phyloP scores from a whole-genome alignment of 2,888 invertebrate genomes.

The Subacronicta megacephala region DNA sequence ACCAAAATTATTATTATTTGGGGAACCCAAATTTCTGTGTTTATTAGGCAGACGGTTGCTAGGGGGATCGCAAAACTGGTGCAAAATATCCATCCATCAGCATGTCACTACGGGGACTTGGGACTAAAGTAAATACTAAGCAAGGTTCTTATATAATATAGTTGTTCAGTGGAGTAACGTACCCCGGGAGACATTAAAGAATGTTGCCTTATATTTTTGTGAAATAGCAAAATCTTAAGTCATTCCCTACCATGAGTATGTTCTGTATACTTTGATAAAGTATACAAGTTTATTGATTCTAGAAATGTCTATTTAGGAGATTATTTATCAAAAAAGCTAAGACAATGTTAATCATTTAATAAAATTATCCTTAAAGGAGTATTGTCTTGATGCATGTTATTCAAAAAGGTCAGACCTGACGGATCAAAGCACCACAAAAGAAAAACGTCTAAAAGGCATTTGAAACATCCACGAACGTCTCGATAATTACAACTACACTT shows the following conservation, averaged over 20 bases:
- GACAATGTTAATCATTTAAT: too few relatives aligned
- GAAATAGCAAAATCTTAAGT: conserved; percentile 14
- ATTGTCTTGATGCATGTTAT: too few relatives aligned
- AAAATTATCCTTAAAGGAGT: too few relatives aligned
- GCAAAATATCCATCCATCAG: conserved; percentile 51
- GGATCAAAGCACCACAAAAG: not conserved
- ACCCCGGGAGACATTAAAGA: conserved; percentile 32
- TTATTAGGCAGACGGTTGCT: conserved; percentile 26
- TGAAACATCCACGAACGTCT: conserved; percentile 1
- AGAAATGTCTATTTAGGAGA: too few relatives aligned
- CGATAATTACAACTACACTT: conserved; percentile 25
- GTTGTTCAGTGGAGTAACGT: conserved; percentile 14
- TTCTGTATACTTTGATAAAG: too few relatives aligned
- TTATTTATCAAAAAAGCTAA: too few relatives aligned
- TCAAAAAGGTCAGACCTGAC: not conserved
- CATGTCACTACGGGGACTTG: conserved; percentile 38
- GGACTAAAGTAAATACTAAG: conserved; percentile 45
- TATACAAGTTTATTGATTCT: too few relatives aligned
- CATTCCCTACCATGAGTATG: too few relatives aligned
- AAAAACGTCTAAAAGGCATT: not conserved
- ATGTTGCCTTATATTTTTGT: conserved; percentile 15
- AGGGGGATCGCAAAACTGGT: conserved; percentile 38
- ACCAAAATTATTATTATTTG: conserved; percentile 28
- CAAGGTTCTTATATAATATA: conserved; percentile 10
- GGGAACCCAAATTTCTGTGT: conserved; percentile 21